Evolutionary conservation across 2,797 vertebrate species (phyloP).

Genomic region (Melanogrammus aeglefinus): DNA sequence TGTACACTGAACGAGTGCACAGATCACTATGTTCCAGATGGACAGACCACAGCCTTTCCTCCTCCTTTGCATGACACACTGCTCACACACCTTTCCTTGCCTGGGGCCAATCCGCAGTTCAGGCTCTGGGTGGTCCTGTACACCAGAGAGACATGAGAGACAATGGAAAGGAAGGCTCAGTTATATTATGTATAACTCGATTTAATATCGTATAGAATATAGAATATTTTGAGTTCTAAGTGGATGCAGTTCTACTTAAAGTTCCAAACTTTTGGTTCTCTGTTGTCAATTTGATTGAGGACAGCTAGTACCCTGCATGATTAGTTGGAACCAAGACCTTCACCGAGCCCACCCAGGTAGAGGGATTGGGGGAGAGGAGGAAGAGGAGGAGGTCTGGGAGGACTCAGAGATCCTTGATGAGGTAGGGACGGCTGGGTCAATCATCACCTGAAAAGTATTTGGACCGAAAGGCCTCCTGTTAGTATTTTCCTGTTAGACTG

Average conservation of each 20-base stretch:
- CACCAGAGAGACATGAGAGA: no score
- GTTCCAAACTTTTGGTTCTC: conserved; percentile 74
- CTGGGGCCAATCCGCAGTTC: no score
- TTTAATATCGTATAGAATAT: no score
- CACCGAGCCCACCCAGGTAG: conserved; percentile 80
- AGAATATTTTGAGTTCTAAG: background rate
- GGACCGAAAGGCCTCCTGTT: background rate
- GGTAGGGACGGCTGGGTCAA: conserved; percentile 78
- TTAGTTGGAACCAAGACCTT: conserved; percentile 71
- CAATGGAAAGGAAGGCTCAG: no score
- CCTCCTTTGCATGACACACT: no score
- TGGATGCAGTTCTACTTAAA: no score
- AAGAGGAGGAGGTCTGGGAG: conserved; percentile 60
- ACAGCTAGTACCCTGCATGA: conserved; percentile 64
- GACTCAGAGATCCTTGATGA: conserved; percentile 64
- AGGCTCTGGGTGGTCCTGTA: no score
- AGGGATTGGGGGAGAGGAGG: conserved; percentile 79
- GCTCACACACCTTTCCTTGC: background rate
- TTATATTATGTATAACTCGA: no score
- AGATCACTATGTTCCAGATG: background rate
- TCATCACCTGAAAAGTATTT: conserved; percentile 56
- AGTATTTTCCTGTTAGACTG: background rate
- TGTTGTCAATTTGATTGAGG: conserved; percentile 82
- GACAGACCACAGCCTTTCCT: background rate
- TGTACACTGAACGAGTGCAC: background rate